phyloP scores from a whole-genome alignment of 1,140 invertebrate species.

The Episyrphus balteatus region DNA sequence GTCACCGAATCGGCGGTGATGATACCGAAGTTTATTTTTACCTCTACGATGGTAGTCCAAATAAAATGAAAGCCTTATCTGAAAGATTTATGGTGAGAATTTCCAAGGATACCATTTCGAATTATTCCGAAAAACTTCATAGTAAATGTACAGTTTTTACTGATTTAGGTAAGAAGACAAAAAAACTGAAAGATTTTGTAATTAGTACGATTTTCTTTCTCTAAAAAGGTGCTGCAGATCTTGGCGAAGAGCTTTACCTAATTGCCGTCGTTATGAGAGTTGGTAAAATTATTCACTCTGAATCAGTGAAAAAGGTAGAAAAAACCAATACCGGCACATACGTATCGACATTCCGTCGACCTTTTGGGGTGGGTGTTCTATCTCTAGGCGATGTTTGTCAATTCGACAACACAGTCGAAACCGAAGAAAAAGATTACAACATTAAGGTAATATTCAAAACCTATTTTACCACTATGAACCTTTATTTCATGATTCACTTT shows the following conservation, averaged over 20 bases:
- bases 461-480: neutral
- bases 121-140: constrained; percentile 77
- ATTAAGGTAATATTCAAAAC: constrained; percentile 43
- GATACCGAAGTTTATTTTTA: constrained; percentile 82
- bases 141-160: constrained; percentile 83
- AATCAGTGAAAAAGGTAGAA: constrained; percentile 54
- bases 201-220: constrained; percentile 8
- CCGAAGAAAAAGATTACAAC: constrained; percentile 59
- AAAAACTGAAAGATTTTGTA: neutral
- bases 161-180: constrained; percentile 35
- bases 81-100: constrained; percentile 80
- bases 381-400: constrained; percentile 46
- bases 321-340: constrained; percentile 27
- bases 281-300: constrained; percentile 75
- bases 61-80: constrained; percentile 56
- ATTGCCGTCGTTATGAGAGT: constrained; percentile 81
- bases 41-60: constrained; percentile 60
- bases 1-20: constrained; percentile 72
- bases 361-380: constrained; percentile 74
- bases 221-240: constrained; percentile 64
- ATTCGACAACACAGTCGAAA: constrained; percentile 47
- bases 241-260: constrained; percentile 71
- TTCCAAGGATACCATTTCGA: constrained; percentile 80
- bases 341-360: constrained; percentile 47
- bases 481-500: constrained; percentile 12